These are phyloP conservation scores for Erpornis zantholeuca DNA, from an alignment of 2,113 vertebrate genomes.

Conservation along the genomic window DNA sequence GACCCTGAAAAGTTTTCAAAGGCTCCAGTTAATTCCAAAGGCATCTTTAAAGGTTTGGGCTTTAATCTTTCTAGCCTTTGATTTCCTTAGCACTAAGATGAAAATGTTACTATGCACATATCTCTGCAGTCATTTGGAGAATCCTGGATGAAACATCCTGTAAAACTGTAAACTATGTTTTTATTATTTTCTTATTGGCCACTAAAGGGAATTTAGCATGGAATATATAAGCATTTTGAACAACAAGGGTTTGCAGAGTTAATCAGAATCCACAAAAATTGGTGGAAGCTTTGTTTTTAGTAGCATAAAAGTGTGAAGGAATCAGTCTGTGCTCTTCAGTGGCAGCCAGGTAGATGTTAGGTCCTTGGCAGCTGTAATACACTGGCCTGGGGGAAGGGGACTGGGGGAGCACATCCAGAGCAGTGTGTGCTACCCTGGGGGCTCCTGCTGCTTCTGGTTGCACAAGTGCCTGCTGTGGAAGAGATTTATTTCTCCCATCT, in stretches of 20 bases:
- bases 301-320: not conserved
- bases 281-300: not conserved
- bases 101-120: not conserved
- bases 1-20: slow-evolving; percentile 6
- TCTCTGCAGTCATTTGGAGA: not conserved
- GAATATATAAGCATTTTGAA: not conserved
- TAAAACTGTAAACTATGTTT: not conserved
- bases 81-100: not conserved
- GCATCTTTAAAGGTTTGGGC: not conserved
- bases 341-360: not conserved
- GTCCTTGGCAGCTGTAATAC: not conserved
- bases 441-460: not conserved
- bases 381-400: not conserved
- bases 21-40: not conserved
- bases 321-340: not conserved
- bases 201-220: not conserved
- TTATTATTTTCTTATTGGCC: not conserved
- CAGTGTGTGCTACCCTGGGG: accelerated
- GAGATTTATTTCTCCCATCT: not conserved
- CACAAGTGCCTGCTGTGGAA: not conserved
- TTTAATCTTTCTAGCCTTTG: slow-evolving; percentile 32
- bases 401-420: not conserved
- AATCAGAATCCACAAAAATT: not conserved
- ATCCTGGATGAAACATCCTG: slow-evolving; percentile 5
- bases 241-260: not conserved